Evolutionary conservation across 2,113 vertebrate species (phyloP), one percentile per base, ranked within the genome.

Genomic region (Morone saxatilis): DNA sequence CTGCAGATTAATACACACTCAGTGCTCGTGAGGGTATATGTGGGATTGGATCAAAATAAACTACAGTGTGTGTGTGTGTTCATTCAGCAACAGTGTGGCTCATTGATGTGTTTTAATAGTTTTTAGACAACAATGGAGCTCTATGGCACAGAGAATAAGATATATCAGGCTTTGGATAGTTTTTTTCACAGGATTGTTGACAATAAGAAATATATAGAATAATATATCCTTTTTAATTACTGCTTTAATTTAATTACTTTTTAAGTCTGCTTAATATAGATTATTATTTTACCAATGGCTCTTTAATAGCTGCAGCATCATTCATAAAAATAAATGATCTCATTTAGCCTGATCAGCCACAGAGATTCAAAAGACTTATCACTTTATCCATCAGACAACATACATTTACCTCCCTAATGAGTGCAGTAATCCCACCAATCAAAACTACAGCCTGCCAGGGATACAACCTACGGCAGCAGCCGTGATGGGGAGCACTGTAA

Each of bases 401-500:
- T 61, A 59, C 56, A 76, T 82, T 79, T 83, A 80, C 78, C 77
- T 72, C 54, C n/a, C 62, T 91, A 91, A 94, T 72, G 86, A 90
- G 79, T 56, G 10, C 40, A 41, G 17, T 73, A 73, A 80, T 80
- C 56, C 67, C 75, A 85, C 84, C 87, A 92, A 91, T 93, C 86
- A 72, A 80, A 83, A 81, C 70, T 13, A 41, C 81, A 80, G 60
- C 68, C 80, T 81, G 70, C 12, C 41, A 36, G 45, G 60, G 73
- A 77, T 76, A 73, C 77, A 63, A 89, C 81, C 91, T 83, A 90
- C 92, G 82, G 88, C 77, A 89, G 86, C 82, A 78, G 67, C 88
- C 7, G 19, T 62, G 57, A 86, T 57, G 79, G 91, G 91, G 92
- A 86, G 90, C 88, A 86, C 84, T 85, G 84, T 83, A 92, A 94